Conservation (phyloP, 37 sponge, comb jelly and placozoan species). For the Amphimedon queenslandica region DNA sequence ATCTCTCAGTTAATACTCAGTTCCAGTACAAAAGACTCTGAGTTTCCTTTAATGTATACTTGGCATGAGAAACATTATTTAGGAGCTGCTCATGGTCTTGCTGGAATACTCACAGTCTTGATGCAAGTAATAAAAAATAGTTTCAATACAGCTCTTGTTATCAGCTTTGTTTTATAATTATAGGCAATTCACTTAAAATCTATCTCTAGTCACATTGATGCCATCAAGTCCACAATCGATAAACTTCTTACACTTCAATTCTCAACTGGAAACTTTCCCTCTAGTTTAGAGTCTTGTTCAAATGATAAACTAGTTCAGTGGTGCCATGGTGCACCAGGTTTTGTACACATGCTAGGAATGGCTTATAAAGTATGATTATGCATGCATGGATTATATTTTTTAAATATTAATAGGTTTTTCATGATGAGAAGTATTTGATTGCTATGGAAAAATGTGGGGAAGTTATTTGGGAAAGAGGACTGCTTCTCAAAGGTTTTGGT, state of each 20-base stretch:
- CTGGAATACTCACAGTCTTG: conserved; percentile 77
- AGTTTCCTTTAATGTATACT: conserved; percentile 76
- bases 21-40: neutral
- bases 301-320: conserved; percentile 84
- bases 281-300: conserved; percentile 60
- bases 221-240: conserved; percentile 27
- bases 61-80: conserved; percentile 92
- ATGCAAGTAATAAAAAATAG: conserved; percentile 56
- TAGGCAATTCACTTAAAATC: neutral
- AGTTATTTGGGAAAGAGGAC: conserved; percentile 82
- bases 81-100: conserved; percentile 95
- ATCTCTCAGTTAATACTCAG: neutral
- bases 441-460: conserved; percentile 65
- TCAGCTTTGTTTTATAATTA: neutral
- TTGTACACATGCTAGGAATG: conserved; percentile 58
- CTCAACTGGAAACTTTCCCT: conserved; percentile 73
- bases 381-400: neutral
- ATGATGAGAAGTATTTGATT: conserved; percentile 53
- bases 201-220: neutral
- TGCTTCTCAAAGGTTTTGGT: conserved; percentile 86
- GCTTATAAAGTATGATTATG: conserved; percentile 59
- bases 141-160: neutral
- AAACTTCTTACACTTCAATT: conserved; percentile 51
- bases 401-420: conserved; percentile 36
- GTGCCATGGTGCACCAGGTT: conserved; percentile 98